Base-by-base conservation (phyloP, 2,113 vertebrate genomes). In the Catharus minimus region DNA sequence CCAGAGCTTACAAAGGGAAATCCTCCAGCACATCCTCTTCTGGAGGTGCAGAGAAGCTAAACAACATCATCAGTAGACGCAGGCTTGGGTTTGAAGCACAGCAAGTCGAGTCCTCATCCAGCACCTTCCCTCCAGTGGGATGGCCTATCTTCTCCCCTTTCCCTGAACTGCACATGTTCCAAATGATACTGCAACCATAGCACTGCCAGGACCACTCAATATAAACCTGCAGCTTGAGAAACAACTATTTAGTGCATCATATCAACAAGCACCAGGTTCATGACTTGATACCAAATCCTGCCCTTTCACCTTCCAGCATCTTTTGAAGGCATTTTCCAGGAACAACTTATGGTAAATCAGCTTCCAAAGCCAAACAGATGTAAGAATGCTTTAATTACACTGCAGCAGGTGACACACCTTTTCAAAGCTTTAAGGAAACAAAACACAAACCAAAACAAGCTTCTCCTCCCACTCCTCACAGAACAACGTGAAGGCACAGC, bases 371-470 rank as follows among this genome's bases (percentile, higher is more conserved):
- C 52, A 46, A 74, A 49, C 3, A 58, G 41, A 82, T 2, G 0
- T 57, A 84, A 83, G 55, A 75, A 84, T 60, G 55, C 52, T 50
- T 78, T 79, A 56, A 95, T 86, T 92, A 83, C 1, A 2, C 77
- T 75, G 74, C 58, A 61, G 50, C 10, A 90, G 92, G 80, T 50
- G 56, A 66, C 33, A 85, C 0, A 10, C 13, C 32, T 92, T 88
- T 79, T 75, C 77, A 92, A 81, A 90, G 71, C 52, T 76, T 89
- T 58, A 85, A 78, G 61, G 52, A 93, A 93, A 69, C 64, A 82
- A 92, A 94, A 69, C 36, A 39, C 61, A 24, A 74, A 90, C 32
- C 22, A 74, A 72, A 92, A 33, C 28, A 86, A 93, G 36, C n/a
- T 65, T 78, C 69, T 92, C 39, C 47, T 75, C 46, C 33, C 20